Conservation (phyloP, 2,797 vertebrate species). For the Lutjanus argentimaculatus region DNA sequence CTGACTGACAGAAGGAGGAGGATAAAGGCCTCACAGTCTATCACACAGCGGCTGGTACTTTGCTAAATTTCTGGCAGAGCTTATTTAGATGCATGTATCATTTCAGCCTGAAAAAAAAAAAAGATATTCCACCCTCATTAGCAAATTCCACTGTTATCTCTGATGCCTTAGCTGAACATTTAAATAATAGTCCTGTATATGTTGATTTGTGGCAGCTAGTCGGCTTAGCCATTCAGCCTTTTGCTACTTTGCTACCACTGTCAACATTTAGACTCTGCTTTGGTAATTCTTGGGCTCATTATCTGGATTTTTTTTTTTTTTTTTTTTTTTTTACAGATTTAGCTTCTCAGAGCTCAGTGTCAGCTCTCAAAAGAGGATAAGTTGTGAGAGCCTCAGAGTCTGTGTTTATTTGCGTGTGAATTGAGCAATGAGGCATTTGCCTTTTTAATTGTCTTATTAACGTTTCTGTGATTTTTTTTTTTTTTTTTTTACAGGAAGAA, state of each 20-base stretch:
- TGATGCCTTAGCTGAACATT: background rate
- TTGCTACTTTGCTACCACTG: slow-evolving; percentile 16
- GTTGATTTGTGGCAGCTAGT: slow-evolving; percentile 23
- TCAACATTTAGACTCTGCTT: slow-evolving; percentile 25
- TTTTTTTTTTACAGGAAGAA: slow-evolving; percentile 90
- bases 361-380: background rate
- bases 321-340: background rate
- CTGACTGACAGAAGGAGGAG: background rate
- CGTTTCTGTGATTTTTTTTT: slow-evolving; percentile 34
- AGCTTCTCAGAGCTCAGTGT: slow-evolving; percentile 10
- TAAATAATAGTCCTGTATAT: background rate
- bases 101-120: background rate
- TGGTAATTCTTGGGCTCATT: slow-evolving; percentile 22
- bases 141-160: background rate
- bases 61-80: background rate
- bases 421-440: background rate
- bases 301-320: too few species aligned
- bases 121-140: background rate
- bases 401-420: background rate
- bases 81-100: background rate
- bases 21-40: background rate
- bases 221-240: background rate
- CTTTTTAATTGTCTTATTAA: background rate
- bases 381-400: background rate
- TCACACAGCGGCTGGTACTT: background rate